Evolutionary conservation across 2,888 invertebrate species (phyloP).

Genomic region (Drosophila acutilabella): DNA sequence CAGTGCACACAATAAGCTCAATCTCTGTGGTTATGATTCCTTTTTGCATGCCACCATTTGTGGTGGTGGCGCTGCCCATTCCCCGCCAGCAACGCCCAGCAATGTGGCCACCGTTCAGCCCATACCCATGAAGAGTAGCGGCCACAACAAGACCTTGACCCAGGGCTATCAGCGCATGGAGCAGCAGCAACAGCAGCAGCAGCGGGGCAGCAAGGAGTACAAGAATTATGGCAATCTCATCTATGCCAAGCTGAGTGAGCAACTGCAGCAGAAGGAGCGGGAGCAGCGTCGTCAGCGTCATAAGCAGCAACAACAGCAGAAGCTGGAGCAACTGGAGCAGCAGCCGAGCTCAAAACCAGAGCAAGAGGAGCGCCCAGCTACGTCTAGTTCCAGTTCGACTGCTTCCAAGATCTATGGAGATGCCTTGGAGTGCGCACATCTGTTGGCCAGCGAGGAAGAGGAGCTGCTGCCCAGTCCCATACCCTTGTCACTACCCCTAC

Average conservation of each 20-base stretch:
- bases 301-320: constrained; percentile 65
- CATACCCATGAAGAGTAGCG: constrained; percentile 72
- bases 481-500: not conserved
- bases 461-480: constrained; percentile 60
- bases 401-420: constrained; percentile 68
- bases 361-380: constrained; percentile 39
- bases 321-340: constrained; percentile 45
- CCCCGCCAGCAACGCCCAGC: constrained; percentile 77
- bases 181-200: constrained; percentile 86
- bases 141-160: constrained; percentile 18
- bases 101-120: constrained; percentile 83
- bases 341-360: constrained; percentile 21
- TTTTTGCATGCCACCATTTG: constrained; percentile 89
- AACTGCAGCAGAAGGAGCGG: constrained; percentile 81
- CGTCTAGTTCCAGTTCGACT: constrained; percentile 47
- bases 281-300: constrained; percentile 74
- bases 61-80: constrained; percentile 78
- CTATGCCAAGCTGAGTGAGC: constrained; percentile 84
- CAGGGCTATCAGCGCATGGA: constrained; percentile 59
- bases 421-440: constrained; percentile 68
- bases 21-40: constrained; percentile 87
- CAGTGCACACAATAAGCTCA: constrained; percentile 84
- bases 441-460: constrained; percentile 72
- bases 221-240: constrained; percentile 84
- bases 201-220: constrained; percentile 79